Percentiles rank a stretch among this genome's conserved stretches.
Evolutionary conservation across 2,888 invertebrate genomes (phyloP).

Genomic region (Napeogenes inachia): DNA sequence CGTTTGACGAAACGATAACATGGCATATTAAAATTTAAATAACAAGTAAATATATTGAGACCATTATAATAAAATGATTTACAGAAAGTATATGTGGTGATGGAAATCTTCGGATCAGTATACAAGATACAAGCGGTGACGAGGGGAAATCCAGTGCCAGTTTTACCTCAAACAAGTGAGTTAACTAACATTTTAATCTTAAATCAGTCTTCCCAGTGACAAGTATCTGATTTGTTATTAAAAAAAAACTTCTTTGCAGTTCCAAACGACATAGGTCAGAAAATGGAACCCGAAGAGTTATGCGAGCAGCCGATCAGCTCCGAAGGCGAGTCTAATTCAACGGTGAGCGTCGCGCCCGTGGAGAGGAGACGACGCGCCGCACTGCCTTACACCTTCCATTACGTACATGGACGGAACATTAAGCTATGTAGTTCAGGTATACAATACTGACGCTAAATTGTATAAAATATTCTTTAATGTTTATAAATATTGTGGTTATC

Average conservation of each 20-base stretch:
- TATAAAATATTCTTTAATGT: not conserved
- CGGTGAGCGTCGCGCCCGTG: slow-evolving; percentile 36
- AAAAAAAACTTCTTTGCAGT: slow-evolving; percentile 15
- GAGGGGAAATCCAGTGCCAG: slow-evolving; percentile 40
- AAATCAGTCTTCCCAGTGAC: no score
- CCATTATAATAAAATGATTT: slow-evolving; percentile 32
- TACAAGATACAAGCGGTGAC: slow-evolving; percentile 86
- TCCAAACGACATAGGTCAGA: slow-evolving; percentile 24
- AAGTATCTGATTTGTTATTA: not conserved
- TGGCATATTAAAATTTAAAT: not conserved
- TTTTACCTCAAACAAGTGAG: slow-evolving; percentile 43
- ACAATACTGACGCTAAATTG: no score
- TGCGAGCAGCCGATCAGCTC: slow-evolving; percentile 15
- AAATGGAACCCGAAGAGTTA: slow-evolving; percentile 24
- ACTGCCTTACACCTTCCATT: slow-evolving; percentile 83
- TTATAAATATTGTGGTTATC: no score
- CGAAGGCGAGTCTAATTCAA: slow-evolving; percentile 21
- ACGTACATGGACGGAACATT: slow-evolving; percentile 90
- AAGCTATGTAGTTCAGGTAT: slow-evolving; percentile 74
- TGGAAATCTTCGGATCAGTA: slow-evolving; percentile 89
- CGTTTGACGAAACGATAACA: not conserved
- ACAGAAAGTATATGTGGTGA: slow-evolving; percentile 87
- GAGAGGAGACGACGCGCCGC: slow-evolving; percentile 28
- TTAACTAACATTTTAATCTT: slow-evolving; percentile 7
- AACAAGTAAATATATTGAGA: not conserved